Evolutionary conservation across 1,140 invertebrate species (phyloP), one percentile per base, ranked within the genome.

Genomic region (Bombus superbus): DNA sequence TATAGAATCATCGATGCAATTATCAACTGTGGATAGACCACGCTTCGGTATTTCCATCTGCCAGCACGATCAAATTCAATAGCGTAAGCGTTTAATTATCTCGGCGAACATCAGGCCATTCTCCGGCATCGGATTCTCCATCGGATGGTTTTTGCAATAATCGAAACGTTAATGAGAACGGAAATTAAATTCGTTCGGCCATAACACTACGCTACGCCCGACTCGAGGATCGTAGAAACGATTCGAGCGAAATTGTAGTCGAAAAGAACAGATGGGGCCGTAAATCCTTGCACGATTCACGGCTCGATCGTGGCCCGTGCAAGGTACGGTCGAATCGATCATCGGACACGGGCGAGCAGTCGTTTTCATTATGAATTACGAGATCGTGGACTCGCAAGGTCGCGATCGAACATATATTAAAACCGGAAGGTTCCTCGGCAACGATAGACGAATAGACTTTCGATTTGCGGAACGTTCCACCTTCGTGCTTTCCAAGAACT

Each of bases 341-440:
- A 35, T 40, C 84, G 75, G 87, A 85, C 86, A 78, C 86, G 74
- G 84, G 79, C 87, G 86, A 81, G 75, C 85, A 64, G 89, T 90
- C 89, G 59, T 87, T 89, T 76, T 78, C 57, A 42, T 42, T 47
- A 75, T 85, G 86, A 90, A 84, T 90, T 90, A 89, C 81, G 85
- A 88, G 85, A 57, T 90, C 88, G 32, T 35, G 85, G 77, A 57
- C 82, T 77, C 76, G 68, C 69, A 62, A 87, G 66, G 47, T 87
- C 83, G 64, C 77, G 78, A 53, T 88, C 72, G 53, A 75, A 80
- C 64, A 73, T 69, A 35, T 25, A 53, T 69, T 38, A 28, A 64
- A 18, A 32, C 18, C 11, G 22, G 10, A 32, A 35, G 42, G 25
- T 53, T 6, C 4, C 22, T 64, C 38, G 4, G 2, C 32, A 18